Percentiles rank a stretch among this genome's conserved stretches.
These are phyloP conservation scores for Aquatica leii DNA, from an alignment of 2,888 invertebrate genomes.

Conservation along the genomic window DNA sequence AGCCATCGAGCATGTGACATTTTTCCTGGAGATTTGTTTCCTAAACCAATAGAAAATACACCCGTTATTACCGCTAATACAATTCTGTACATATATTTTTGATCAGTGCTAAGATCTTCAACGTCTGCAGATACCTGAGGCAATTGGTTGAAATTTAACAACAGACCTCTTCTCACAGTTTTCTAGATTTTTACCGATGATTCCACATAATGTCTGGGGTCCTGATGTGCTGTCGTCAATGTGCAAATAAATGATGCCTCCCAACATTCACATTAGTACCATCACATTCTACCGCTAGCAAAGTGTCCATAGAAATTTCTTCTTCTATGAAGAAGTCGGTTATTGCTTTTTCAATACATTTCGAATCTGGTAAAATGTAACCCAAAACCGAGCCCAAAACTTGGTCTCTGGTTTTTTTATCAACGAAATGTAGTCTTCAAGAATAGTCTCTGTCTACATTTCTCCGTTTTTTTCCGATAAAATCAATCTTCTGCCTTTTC, in stretches of 20 bases:
- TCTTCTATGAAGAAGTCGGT: not conserved
- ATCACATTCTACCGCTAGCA: too few species aligned
- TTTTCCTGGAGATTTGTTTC: too few species aligned
- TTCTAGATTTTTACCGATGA: not conserved
- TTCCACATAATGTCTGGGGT: not conserved
- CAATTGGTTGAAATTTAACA: not conserved
- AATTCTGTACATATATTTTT: too few species aligned
- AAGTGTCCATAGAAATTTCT: too few species aligned
- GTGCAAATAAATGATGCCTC: not conserved
- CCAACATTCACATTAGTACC: too few species aligned
- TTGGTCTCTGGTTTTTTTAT: not conserved
- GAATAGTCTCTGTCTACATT: not conserved
- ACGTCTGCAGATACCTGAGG: not conserved
- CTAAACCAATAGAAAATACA: too few species aligned
- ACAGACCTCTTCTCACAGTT: not conserved
- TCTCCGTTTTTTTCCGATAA: too few species aligned
- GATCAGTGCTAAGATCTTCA: too few species aligned
- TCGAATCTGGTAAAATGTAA: not conserved
- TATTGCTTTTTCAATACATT: slow-evolving; percentile 2
- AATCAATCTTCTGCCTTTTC: too few species aligned
- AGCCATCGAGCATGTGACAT: not conserved
- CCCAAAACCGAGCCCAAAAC: slow-evolving; percentile 2
- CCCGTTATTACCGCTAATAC: too few species aligned
- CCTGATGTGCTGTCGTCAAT: not conserved
- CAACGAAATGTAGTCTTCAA: not conserved